phyloP scores from a whole-genome alignment of 2,113 vertebrate species.

The Sciurus niger region DNA sequence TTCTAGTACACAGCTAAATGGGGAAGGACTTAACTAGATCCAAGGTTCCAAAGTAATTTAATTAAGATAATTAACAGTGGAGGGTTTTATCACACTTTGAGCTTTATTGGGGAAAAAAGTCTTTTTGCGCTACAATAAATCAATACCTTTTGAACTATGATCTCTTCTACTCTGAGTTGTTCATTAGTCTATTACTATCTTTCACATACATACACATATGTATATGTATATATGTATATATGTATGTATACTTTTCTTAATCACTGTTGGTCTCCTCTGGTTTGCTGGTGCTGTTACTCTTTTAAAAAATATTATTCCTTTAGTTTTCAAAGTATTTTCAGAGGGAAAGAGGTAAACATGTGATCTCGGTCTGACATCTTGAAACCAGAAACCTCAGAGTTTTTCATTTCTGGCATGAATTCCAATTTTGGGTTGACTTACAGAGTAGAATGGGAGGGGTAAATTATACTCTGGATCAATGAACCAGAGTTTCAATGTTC shows the following conservation, averaged over 20 bases:
- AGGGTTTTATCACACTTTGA: background rate
- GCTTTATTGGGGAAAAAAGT: background rate
- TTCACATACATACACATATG: background rate
- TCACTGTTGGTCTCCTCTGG: background rate
- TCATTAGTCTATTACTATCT: background rate
- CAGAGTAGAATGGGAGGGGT: background rate
- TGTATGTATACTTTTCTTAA: background rate
- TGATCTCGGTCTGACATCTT: background rate
- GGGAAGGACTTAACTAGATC: background rate
- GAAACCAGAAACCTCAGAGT: background rate
- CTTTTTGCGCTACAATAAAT: background rate
- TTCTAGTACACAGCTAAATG: background rate
- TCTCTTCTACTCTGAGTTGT: background rate
- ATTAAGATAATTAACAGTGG: background rate
- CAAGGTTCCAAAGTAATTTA: background rate
- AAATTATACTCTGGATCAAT: background rate
- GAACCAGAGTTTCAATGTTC: background rate
- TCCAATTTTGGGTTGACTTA: background rate
- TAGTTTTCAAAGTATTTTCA: constrained; percentile 5
- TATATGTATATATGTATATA: background rate
- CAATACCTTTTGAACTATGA: background rate
- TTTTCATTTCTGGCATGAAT: background rate
- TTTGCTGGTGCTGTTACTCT: background rate
- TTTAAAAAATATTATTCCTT: background rate
- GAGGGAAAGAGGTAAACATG: background rate